Evolutionary conservation across 23 tunicate species (phyloP).

Genomic region (Aplidium turbinatum): DNA sequence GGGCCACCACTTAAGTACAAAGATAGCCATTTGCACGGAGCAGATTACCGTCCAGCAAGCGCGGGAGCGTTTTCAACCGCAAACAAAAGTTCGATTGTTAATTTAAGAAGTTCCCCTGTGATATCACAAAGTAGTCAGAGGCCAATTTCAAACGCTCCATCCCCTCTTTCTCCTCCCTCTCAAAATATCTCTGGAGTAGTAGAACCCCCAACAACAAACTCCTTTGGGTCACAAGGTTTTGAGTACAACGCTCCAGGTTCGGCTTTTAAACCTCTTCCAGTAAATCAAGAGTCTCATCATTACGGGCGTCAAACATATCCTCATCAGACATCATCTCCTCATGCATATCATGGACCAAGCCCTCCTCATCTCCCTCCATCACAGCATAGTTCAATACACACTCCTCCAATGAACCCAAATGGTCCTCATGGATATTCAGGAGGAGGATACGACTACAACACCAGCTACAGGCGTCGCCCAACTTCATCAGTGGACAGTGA

Average conservation of each 20-base stretch:
- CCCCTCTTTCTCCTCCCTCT: slow-evolving; percentile 13
- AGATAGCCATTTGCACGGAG: slow-evolving; percentile 1
- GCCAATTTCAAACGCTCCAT: background rate
- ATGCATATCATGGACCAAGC: slow-evolving; percentile 38
- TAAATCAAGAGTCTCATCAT: background rate
- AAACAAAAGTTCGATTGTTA: background rate
- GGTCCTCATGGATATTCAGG: background rate
- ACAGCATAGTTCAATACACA: background rate
- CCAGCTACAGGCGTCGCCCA: slow-evolving; percentile 41
- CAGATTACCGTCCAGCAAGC: slow-evolving; percentile 30
- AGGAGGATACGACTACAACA: slow-evolving; percentile 41
- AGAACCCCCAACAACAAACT: slow-evolving; percentile 2
- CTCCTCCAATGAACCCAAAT: slow-evolving; percentile 15
- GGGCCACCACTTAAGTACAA: slow-evolving; percentile 9
- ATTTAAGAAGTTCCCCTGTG: slow-evolving; percentile 8
- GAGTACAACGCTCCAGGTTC: slow-evolving; percentile 40
- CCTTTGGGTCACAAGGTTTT: slow-evolving; percentile 4
- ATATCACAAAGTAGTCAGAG: background rate
- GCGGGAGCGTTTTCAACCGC: slow-evolving; percentile 4
- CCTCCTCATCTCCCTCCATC: slow-evolving; percentile 8
- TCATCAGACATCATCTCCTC: slow-evolving; percentile 40
- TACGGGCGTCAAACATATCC: slow-evolving; percentile 9
- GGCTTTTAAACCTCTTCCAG: slow-evolving; percentile 59
- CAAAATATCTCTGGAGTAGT: slow-evolving; percentile 18
- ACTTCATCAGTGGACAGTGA: slow-evolving; percentile 39